A percentile compares a stretch with the other conserved stretches of the same genome.
These are phyloP conservation scores for Puntigrus tetrazona DNA, from an alignment of 2,113 vertebrate species.

Conservation along the genomic window DNA sequence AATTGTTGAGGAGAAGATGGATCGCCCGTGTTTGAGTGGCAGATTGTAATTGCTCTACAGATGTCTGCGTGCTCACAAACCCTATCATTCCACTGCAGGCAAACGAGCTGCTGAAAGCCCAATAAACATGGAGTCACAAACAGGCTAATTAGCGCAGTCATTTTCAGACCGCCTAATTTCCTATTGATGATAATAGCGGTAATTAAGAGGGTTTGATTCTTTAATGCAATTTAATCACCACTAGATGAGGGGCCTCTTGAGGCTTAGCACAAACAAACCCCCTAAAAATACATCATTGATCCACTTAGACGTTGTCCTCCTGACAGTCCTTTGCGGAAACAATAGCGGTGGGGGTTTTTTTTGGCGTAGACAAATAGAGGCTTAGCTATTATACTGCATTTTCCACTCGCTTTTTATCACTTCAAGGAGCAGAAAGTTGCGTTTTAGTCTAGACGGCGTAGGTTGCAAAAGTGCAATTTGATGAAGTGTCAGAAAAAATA, in stretches of 20 bases:
- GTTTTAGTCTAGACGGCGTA: neutral
- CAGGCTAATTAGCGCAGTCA: constrained; percentile 74
- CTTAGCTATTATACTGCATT: neutral
- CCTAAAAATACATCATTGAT: constrained; percentile 23
- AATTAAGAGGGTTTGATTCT: constrained; percentile 75
- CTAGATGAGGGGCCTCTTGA: constrained; percentile 58
- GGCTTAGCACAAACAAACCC: constrained; percentile 29
- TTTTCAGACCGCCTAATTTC: constrained; percentile 67
- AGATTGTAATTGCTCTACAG: constrained; percentile 45
- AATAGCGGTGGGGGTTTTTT: neutral
- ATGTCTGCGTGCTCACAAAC: constrained; percentile 36
- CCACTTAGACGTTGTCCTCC: neutral
- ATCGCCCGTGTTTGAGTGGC: constrained; percentile 33
- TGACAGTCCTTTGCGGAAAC: constrained; percentile 3
- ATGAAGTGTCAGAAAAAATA: neutral
- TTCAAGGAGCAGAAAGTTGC: neutral
- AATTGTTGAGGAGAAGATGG: neutral
- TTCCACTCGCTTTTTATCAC: neutral
- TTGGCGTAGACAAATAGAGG: neutral
- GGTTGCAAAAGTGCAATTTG: neutral
- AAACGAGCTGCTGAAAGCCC: constrained; percentile 42
- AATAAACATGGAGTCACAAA: constrained; percentile 66
- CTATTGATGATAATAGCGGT: constrained; percentile 77
- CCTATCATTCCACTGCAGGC: constrained; percentile 67
- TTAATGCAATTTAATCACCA: constrained; percentile 72